Evolutionary conservation across 2,797 vertebrate genomes (phyloP), one percentile per base, ranked within the genome.

Genomic region (Bradypodion pumilum): DNA sequence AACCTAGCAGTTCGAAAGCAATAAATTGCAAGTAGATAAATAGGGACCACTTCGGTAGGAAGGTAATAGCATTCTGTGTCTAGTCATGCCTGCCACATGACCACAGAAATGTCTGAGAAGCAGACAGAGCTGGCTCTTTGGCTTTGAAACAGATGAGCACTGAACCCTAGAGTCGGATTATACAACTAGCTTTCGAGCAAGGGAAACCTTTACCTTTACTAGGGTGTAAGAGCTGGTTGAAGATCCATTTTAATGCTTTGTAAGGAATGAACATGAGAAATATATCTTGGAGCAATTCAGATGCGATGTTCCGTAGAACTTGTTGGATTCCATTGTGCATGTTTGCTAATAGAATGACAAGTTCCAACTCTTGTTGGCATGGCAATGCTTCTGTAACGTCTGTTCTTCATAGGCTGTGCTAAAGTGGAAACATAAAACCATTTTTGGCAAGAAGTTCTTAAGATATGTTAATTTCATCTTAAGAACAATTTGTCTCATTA

Each of bases 291-390:
- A 19, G n/a, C 52, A 40, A 66, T 52, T 82, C 42, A 66, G 60
- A 49, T 40, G 44, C 66, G 56, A 66, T 56, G 56, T 49, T 56
- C 10, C 23, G 40, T 7, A n/a, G 29, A 66, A 32, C 49, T n/a
- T 62, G 62, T 66, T 82, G 62, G 73, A 75, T 9, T 40, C 29
- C 59, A 44, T 29, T 16, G 2, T 77, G 63, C 37, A 49, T 69
- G 49, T 83, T 83, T 83, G 74, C 29, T 42, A 83, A 52, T 23
- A 40, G 35, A 77, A 32, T 69, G 74, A n/a, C 63, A 69, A 27
- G 21, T 44, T 69, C 74, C 76, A 49, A 56, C 49, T 32, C 63
- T 60, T 69, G 46, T 69, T 83, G 63, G 72, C 44, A 32, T 23
- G 52, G 44, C 46, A 32, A n/a, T 40, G n/a, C 73, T 75, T 37